Conservation (phyloP, 2,888 invertebrate genomes). For the Drosophila aldrichi region DNA sequence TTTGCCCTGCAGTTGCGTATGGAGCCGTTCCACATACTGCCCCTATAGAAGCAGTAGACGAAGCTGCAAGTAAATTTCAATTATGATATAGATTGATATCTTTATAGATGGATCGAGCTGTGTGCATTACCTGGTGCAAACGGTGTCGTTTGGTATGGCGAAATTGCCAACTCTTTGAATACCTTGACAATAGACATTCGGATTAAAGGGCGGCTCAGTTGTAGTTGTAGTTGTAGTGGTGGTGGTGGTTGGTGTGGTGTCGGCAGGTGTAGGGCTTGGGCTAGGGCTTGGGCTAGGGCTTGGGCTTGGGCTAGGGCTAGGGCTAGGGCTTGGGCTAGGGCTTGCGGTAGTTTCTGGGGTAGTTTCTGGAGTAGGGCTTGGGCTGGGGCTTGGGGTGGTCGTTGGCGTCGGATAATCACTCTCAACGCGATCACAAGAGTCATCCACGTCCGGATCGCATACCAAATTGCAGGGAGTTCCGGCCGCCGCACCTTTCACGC, state of each 20-base stretch:
- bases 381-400: background rate
- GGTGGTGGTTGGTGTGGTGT: background rate
- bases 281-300: background rate
- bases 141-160: slow-evolving; percentile 62
- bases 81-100: background rate
- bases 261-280: background rate
- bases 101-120: background rate
- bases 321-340: background rate
- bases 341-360: background rate
- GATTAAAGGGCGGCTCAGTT: slow-evolving; percentile 23
- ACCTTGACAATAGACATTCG: slow-evolving; percentile 29
- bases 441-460: slow-evolving; percentile 23
- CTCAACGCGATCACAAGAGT: slow-evolving; percentile 63
- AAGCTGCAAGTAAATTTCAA: slow-evolving; percentile 54
- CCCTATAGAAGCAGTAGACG: slow-evolving; percentile 52
- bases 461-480: slow-evolving; percentile 58
- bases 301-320: background rate
- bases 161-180: slow-evolving; percentile 53
- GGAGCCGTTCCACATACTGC: slow-evolving; percentile 31
- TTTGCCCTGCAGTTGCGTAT: slow-evolving; percentile 33
- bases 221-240: background rate
- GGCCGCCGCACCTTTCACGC: background rate
- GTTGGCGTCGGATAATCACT: background rate
- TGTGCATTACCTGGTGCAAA: slow-evolving; percentile 63
- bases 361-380: background rate